Evolutionary conservation across 2,888 invertebrate species (phyloP).

Genomic region (Platypus cylindrus): DNA sequence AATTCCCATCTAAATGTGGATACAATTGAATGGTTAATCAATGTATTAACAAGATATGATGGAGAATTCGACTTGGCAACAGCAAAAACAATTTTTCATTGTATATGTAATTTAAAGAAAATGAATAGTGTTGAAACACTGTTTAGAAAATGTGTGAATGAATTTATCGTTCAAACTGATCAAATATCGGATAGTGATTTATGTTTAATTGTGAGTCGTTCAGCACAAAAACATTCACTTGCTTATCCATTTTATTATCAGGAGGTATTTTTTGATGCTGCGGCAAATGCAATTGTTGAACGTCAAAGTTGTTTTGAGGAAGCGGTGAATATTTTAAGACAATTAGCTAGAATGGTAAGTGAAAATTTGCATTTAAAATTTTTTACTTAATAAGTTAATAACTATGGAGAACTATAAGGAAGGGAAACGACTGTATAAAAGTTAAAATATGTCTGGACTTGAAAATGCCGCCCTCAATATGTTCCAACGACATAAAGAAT

Average conservation of each 20-base stretch:
- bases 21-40: slow-evolving; percentile 41
- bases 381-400: too few species aligned
- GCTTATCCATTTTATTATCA: slow-evolving; percentile 46
- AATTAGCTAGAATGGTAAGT: slow-evolving; percentile 46
- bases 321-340: slow-evolving; percentile 38
- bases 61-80: slow-evolving; percentile 31
- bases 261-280: slow-evolving; percentile 45
- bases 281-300: slow-evolving; percentile 40
- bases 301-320: slow-evolving; percentile 41
- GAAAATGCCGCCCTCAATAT: too few species aligned
- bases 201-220: slow-evolving; percentile 38
- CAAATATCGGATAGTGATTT: slow-evolving; percentile 38
- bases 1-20: slow-evolving; percentile 39
- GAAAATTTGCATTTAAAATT: too few species aligned
- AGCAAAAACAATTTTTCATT: slow-evolving; percentile 40
- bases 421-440: too few species aligned
- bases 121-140: slow-evolving; percentile 37
- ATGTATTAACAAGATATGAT: slow-evolving; percentile 37
- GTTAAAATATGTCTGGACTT: too few species aligned
- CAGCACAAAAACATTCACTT: slow-evolving; percentile 36
- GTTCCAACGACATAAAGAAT: too few species aligned
- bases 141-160: slow-evolving; percentile 40
- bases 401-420: too few species aligned
- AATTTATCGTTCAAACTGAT: slow-evolving; percentile 36
- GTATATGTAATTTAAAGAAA: slow-evolving; percentile 40